A percentile compares a stretch with the other conserved stretches of the same genome.
These are phyloP conservation scores for Balearica regulorum DNA, from an alignment of 2,797 vertebrate species.

Conservation along the genomic window DNA sequence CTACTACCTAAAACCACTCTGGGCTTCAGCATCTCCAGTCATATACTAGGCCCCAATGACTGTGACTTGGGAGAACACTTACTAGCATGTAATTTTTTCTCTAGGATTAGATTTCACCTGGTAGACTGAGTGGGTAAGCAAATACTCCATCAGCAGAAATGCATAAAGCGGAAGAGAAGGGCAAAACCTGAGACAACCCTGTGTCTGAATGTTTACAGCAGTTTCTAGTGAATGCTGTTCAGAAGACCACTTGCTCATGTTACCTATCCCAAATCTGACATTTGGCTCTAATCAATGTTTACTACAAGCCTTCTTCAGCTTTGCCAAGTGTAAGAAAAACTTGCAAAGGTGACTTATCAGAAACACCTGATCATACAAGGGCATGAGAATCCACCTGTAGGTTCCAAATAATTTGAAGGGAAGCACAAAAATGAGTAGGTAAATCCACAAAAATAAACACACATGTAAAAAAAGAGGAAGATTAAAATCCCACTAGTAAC, in stretches of 20 bases:
- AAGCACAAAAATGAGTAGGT: neutral
- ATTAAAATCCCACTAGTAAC: neutral
- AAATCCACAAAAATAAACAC: neutral
- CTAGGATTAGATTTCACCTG: neutral
- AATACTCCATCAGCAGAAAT: neutral
- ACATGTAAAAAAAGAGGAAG: neutral
- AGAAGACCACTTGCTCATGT: neutral
- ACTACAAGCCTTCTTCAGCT: neutral
- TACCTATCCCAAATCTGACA: neutral
- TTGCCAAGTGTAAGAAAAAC: neutral
- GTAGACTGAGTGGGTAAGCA: neutral
- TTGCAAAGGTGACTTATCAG: neutral
- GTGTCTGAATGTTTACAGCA: neutral
- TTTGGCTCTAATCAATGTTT: neutral
- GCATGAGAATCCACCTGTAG: neutral
- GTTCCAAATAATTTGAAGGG: neutral
- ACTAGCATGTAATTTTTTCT: neutral
- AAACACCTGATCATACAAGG: neutral
- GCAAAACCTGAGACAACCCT: neutral
- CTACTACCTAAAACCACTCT: neutral
- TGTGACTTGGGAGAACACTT: neutral
- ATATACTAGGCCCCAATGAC: neutral
- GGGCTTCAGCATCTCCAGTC: neutral
- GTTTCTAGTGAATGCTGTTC: neutral
- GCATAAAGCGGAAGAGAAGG: neutral